These are phyloP conservation scores for Agrypnia vestita DNA, from an alignment of 1,140 invertebrate genomes.

Conservation along the genomic window DNA sequence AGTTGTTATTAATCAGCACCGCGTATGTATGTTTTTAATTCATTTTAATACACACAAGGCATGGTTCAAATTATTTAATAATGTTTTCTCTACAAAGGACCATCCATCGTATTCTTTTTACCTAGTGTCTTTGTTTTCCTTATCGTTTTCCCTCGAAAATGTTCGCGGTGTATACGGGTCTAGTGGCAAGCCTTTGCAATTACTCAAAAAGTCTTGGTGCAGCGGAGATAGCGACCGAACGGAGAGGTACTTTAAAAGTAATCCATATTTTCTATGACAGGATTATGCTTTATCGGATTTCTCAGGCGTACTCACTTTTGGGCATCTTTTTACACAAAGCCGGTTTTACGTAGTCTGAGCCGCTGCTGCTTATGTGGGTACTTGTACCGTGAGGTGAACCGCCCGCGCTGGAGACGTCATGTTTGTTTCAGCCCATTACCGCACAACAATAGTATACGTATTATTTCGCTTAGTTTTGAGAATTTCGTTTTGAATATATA, in stretches of 20 bases:
- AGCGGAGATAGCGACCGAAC: constrained; percentile 45
- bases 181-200: constrained; percentile 46
- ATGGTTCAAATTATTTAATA: no score
- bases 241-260: constrained; percentile 52
- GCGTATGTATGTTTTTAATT: no score
- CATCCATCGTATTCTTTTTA: constrained; percentile 24
- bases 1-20: no score
- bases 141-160: background rate
- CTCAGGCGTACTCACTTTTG: constrained; percentile 56
- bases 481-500: background rate
- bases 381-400: background rate
- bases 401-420: constrained; percentile 3
- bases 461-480: background rate
- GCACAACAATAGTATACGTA: background rate
- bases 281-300: constrained; percentile 60
- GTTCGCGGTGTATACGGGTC: background rate
- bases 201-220: constrained; percentile 55
- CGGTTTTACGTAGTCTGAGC: constrained; percentile 46
- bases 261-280: constrained; percentile 61
- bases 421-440: background rate
- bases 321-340: constrained; percentile 54
- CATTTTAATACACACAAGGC: no score
- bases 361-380: constrained; percentile 20
- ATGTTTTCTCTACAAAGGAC: no score
- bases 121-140: constrained; percentile 5